These are phyloP conservation scores for Spinus olivaceus DNA, from an alignment of 2,797 vertebrate species.

Conservation along the genomic window DNA sequence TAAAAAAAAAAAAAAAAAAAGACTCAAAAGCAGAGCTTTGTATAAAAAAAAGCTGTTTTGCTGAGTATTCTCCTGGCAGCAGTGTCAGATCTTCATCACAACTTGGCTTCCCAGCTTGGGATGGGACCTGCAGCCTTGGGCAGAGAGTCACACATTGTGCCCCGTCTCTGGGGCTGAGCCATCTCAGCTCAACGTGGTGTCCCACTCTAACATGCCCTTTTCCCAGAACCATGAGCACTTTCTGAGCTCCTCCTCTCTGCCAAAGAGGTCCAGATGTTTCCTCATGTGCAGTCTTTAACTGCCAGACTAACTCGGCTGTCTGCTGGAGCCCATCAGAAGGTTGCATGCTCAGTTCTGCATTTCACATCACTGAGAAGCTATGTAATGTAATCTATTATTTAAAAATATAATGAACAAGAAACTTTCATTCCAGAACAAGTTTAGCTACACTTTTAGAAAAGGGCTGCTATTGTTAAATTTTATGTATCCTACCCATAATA, in stretches of 20 bases:
- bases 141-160: accelerated
- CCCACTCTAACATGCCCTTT: background rate
- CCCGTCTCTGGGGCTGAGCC: background rate
- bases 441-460: background rate
- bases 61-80: background rate
- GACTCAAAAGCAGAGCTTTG: background rate
- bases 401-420: background rate
- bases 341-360: background rate
- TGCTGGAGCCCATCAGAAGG: background rate
- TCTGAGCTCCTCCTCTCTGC: background rate
- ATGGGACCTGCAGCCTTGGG: background rate
- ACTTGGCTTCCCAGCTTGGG: background rate
- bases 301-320: background rate
- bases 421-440: background rate
- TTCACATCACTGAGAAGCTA: background rate
- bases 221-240: background rate
- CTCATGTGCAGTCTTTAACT: background rate
- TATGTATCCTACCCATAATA: background rate
- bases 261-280: background rate
- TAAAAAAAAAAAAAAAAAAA: background rate
- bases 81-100: background rate
- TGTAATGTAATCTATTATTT: background rate
- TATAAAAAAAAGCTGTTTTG: background rate
- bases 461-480: background rate
- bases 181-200: background rate